Percentiles rank a stretch among this genome's conserved stretches.
These are phyloP conservation scores for Thymelicus acteon DNA, from an alignment of 2,888 invertebrate species.

Conservation along the genomic window DNA sequence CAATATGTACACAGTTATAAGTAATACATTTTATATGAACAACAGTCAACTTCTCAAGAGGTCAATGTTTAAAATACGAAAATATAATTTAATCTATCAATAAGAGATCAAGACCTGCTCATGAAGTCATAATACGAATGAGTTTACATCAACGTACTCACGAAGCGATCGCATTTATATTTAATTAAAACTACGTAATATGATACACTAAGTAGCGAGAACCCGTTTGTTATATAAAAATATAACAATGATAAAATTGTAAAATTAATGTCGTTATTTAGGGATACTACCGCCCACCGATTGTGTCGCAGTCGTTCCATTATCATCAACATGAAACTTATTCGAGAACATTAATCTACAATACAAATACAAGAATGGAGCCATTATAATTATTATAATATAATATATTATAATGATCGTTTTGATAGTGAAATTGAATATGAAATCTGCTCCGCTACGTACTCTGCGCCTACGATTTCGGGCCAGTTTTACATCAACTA, in stretches of 20 bases:
- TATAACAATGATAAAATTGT: slow-evolving; percentile 48
- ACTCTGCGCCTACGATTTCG: too few species aligned
- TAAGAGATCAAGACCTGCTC: slow-evolving; percentile 70
- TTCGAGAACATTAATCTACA: too few species aligned
- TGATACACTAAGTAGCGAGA: slow-evolving; percentile 58
- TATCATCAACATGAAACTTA: too few species aligned
- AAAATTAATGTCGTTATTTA: not conserved
- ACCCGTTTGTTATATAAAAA: slow-evolving; percentile 59
- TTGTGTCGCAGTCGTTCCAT: not conserved
- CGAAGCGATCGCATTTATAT: slow-evolving; percentile 20
- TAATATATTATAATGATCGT: too few species aligned
- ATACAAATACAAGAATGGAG: too few species aligned
- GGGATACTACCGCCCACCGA: not conserved
- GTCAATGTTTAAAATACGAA: slow-evolving; percentile 64
- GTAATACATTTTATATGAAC: slow-evolving; percentile 51
- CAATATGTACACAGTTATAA: slow-evolving; percentile 63
- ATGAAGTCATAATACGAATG: slow-evolving; percentile 52
- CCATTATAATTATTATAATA: too few species aligned
- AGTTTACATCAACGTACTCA: slow-evolving; percentile 15
- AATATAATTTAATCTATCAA: slow-evolving; percentile 77
- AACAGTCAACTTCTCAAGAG: slow-evolving; percentile 60
- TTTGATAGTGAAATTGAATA: too few species aligned
- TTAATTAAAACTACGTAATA: slow-evolving; percentile 41
- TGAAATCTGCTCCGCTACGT: too few species aligned
- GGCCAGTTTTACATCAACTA: too few species aligned